phyloP scores from a whole-genome alignment of 1,140 invertebrate species.

The Cataglyphis hispanica region DNA sequence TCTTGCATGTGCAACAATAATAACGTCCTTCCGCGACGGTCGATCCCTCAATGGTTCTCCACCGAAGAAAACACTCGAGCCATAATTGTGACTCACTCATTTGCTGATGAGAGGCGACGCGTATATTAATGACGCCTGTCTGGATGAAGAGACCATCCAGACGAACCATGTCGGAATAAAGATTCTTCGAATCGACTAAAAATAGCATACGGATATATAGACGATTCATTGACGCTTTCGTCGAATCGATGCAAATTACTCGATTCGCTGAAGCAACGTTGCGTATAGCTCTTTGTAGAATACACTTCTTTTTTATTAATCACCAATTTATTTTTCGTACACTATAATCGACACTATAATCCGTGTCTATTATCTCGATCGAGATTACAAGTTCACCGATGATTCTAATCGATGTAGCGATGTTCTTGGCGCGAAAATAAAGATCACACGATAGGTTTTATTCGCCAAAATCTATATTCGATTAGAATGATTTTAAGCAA shows the following conservation, averaged over 20 bases:
- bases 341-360: not conserved
- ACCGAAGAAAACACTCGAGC: conserved; percentile 21
- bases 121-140: conserved; percentile 18
- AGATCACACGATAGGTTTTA: not conserved
- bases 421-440: no score
- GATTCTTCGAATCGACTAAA: conserved; percentile 12
- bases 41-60: conserved; percentile 15
- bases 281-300: not conserved
- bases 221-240: not conserved
- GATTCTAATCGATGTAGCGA: no score
- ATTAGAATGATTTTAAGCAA: not conserved
- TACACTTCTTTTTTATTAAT: not conserved
- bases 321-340: not conserved
- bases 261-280: not conserved
- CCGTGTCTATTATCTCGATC: not conserved
- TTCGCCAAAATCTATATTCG: not conserved
- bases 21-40: not conserved
- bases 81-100: conserved; percentile 46
- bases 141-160: not conserved
- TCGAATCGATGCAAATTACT: not conserved
- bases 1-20: conserved; percentile 30
- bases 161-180: not conserved
- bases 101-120: conserved; percentile 3
- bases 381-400: not conserved
- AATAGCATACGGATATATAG: conserved; percentile 8